Evolutionary conservation across 2,797 vertebrate species (phyloP).

Genomic region (Danio jaintianensis): DNA sequence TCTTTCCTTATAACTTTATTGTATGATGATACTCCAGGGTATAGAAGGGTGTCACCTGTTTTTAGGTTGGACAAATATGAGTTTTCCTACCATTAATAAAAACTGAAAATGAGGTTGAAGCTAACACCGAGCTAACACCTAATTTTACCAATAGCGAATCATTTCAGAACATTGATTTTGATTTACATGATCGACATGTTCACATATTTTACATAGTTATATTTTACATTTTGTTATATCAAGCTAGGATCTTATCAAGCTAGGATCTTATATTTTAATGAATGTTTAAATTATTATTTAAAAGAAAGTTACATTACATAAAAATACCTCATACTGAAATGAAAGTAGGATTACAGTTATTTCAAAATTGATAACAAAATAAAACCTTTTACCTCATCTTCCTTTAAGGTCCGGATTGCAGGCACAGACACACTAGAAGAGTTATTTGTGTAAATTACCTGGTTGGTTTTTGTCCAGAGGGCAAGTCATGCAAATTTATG

Average conservation of each 20-base stretch:
- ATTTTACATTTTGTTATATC: not conserved
- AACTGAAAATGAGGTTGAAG: too few species aligned
- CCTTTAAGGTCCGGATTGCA: constrained; percentile 91
- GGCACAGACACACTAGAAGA: constrained; percentile 95
- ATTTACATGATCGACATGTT: too few species aligned
- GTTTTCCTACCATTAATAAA: too few species aligned
- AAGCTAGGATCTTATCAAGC: not conserved
- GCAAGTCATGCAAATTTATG: constrained; percentile 98
- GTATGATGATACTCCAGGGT: too few species aligned
- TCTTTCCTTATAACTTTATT: too few species aligned
- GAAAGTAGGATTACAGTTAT: not conserved
- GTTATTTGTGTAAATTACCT: constrained; percentile 99
- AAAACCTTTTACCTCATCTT: not conserved
- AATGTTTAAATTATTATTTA: not conserved
- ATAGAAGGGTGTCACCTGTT: too few species aligned
- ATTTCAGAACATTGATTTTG: too few species aligned
- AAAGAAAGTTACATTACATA: not conserved
- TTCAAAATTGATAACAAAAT: not conserved
- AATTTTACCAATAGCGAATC: too few species aligned
- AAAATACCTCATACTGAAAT: too few species aligned
- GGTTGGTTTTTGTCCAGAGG: constrained; percentile 97
- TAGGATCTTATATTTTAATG: not conserved
- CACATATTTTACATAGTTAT: too few species aligned
- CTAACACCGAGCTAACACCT: too few species aligned
- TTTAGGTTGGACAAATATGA: too few species aligned